These are phyloP conservation scores for Spea multiplicata DNA, from an alignment of 2,113 vertebrate genomes.

Conservation along the genomic window DNA sequence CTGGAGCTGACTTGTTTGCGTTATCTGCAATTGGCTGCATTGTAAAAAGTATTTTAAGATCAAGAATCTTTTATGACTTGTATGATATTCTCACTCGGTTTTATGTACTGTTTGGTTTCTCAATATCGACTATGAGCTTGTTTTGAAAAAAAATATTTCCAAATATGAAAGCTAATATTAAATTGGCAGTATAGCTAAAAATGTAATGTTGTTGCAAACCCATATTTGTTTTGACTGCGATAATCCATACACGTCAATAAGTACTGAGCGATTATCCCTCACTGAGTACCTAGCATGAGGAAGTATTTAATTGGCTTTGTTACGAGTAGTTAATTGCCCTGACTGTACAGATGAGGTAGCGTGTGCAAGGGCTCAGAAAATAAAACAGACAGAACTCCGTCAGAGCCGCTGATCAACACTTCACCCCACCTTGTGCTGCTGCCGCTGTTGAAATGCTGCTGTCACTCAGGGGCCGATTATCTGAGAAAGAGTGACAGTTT, in stretches of 20 bases:
- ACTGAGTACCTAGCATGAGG: background rate
- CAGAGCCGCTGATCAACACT: conserved; percentile 11
- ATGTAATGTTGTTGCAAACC: too few relatives aligned
- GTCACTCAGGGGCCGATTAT: conserved; percentile 24
- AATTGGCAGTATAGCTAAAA: too few relatives aligned
- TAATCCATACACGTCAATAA: conserved; percentile 16
- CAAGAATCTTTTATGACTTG: too few relatives aligned
- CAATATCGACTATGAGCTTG: too few relatives aligned
- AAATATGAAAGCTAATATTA: too few relatives aligned
- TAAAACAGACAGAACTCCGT: accelerated
- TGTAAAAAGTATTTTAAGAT: too few relatives aligned
- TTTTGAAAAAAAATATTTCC: too few relatives aligned
- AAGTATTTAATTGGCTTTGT: conserved; percentile 11
- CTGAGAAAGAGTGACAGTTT: background rate
- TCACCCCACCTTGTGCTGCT: background rate
- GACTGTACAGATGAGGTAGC: background rate
- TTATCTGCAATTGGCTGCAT: too few relatives aligned
- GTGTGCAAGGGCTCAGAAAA: background rate
- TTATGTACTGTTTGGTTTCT: too few relatives aligned
- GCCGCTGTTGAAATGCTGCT: conserved; percentile 26
- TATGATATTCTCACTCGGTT: too few relatives aligned
- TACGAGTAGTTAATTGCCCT: conserved; percentile 12
- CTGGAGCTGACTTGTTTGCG: too few relatives aligned
- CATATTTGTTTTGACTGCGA: too few relatives aligned
- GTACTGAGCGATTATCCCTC: background rate